Conservation (phyloP, 2,113 vertebrate species). For the Podilymbus podiceps region DNA sequence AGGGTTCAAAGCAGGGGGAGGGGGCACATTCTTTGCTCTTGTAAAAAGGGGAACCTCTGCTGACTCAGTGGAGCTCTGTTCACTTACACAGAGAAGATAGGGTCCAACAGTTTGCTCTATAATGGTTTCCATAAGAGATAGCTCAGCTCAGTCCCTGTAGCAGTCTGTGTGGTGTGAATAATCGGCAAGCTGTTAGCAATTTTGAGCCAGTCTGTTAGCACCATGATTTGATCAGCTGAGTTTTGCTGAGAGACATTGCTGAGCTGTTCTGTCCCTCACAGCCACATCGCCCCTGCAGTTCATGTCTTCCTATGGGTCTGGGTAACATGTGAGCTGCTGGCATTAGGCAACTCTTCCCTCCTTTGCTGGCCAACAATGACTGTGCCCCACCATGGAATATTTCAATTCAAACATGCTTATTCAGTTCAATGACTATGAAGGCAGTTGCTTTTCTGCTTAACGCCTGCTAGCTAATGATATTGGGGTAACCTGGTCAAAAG, state of each 20-base stretch:
- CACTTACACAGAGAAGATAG: background rate
- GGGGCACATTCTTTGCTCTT: background rate
- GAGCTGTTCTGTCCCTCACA: background rate
- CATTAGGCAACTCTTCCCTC: background rate
- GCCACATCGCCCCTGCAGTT: background rate
- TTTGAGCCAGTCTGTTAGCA: conserved; percentile 3
- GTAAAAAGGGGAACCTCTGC: background rate
- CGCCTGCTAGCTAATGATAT: background rate
- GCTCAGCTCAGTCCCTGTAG: background rate
- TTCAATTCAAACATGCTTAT: background rate
- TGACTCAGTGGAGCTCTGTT: background rate
- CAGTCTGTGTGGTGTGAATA: background rate
- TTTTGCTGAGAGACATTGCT: accelerated
- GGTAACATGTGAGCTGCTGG: background rate
- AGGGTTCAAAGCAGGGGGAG: background rate
- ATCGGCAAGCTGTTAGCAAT: conserved; percentile 8
- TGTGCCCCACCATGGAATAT: too few species aligned
- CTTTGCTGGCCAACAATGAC: background rate
- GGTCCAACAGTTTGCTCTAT: background rate
- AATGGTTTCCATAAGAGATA: conserved; percentile 38
- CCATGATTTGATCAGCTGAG: background rate
- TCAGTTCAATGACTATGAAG: background rate
- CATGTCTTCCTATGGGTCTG: background rate
- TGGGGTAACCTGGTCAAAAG: background rate
- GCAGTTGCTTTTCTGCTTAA: background rate